Base-by-base conservation (phyloP, 2,888 invertebrate species). In the Mactromeris polynyma region DNA sequence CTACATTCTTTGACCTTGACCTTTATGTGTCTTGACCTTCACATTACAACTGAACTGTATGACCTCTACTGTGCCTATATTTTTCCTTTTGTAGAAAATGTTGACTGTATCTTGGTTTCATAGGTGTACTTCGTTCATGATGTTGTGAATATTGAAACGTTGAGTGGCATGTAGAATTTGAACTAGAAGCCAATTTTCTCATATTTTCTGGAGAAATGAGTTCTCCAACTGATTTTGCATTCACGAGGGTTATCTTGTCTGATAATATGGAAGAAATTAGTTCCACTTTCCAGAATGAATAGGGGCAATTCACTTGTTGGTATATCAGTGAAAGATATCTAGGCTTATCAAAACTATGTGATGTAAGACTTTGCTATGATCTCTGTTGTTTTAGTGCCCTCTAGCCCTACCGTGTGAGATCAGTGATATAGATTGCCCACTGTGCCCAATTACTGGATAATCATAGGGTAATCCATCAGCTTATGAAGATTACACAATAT, bases 281-380 rank as follows among this genome's bases (percentile, higher is more conserved):
- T 73, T 73, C 73, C 73, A 73, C 73, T 33, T 36, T 36, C 31
- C 31, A 4, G 73, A 14, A 73, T 73, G 73, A 33, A 33, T 36
- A 36, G 73, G 19, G 73, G 36, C 73, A 73, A 33, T 73, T 36
- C 73, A 73, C 73, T 73, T 73, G 73, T 73, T 73, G 19, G 11
- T 33, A n/a, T 64, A 64, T 36, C 73, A 33, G 73, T 33, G 26
- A 19, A n/a, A 73, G 33, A 33, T 33, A 73, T 33, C 31, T 36
- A 1, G 73, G 73, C 33, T 36, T 36, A 73, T 36, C 58, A 64
- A n/a, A 64, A 26, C 58, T 64, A 46, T 7, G 26, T 64, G 58
- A 64, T 64, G n/a, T 64, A 64, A 64, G 58, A 64, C 26, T 26
- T 64, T 6, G n/a, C 58, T 64, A 64, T 26, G 58, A 64, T 64